Conservation (phyloP, 2,797 vertebrate genomes). For the Cichlasoma orientale region DNA sequence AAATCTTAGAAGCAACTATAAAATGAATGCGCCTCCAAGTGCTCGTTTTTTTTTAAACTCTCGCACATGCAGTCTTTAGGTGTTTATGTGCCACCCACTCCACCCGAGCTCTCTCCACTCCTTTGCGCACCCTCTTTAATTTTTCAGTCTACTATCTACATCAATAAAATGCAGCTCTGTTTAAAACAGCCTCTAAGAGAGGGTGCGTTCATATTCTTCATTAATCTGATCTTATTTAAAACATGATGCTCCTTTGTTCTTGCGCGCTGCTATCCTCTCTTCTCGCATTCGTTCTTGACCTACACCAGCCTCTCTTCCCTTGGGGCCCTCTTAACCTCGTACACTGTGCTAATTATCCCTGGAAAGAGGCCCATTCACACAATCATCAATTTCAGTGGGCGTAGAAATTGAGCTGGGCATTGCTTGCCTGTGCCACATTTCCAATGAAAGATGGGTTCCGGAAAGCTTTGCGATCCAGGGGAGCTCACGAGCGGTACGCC, state of each 20-base stretch:
- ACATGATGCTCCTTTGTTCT: conserved; percentile 45
- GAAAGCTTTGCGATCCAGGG: conserved; percentile 49
- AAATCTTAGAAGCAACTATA: background rate
- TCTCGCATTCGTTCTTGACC: conserved; percentile 67
- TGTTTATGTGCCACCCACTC: background rate
- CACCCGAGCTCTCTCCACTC: background rate
- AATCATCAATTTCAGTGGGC: conserved; percentile 75
- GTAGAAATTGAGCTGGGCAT: conserved; percentile 70
- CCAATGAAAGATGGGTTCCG: conserved; percentile 73
- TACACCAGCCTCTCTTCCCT: conserved; percentile 58
- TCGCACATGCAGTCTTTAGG: background rate
- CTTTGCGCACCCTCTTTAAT: background rate
- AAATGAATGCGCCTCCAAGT: background rate
- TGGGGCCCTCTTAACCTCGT: conserved; percentile 73
- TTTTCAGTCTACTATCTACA: background rate
- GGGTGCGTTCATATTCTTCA: conserved; percentile 8
- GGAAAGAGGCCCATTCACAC: conserved; percentile 75
- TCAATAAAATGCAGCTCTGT: conserved; percentile 3
- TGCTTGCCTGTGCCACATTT: conserved; percentile 64
- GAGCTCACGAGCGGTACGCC: conserved; percentile 65
- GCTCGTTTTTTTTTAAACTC: background rate
- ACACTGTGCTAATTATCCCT: conserved; percentile 80
- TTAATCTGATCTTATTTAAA: conserved; percentile 39
- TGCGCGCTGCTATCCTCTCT: conserved; percentile 27
- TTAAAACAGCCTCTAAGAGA: conserved; percentile 1